These are phyloP conservation scores for Drosophila bunnanda DNA, from an alignment of 2,888 invertebrate species.

Conservation along the genomic window DNA sequence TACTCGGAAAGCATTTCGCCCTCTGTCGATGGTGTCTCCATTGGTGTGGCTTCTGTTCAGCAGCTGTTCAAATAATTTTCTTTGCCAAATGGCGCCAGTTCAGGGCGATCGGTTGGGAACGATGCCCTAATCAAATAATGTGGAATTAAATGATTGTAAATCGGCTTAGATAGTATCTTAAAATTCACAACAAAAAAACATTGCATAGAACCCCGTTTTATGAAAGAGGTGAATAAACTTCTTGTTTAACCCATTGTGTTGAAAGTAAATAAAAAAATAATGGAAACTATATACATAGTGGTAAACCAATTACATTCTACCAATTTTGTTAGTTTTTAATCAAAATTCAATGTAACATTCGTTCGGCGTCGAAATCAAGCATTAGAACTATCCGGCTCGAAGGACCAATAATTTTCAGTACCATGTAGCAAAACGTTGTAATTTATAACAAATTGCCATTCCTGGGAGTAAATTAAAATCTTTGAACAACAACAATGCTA, in stretches of 20 bases:
- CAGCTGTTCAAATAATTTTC: conserved; percentile 62
- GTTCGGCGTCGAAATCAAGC: too few species aligned
- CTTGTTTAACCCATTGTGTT: background rate
- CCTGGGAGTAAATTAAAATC: too few species aligned
- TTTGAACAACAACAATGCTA: too few species aligned
- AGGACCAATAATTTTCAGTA: background rate
- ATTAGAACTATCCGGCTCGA: background rate
- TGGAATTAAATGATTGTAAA: conserved; percentile 4
- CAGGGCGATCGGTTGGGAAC: conserved; percentile 34
- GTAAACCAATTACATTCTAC: too few species aligned
- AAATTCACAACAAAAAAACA: background rate
- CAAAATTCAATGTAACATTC: too few species aligned
- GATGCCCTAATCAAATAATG: conserved; percentile 9
- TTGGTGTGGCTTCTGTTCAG: conserved; percentile 24
- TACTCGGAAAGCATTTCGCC: conserved; percentile 41
- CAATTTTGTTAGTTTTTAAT: too few species aligned
- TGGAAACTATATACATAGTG: too few species aligned
- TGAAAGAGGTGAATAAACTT: background rate
- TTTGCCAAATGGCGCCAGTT: conserved; percentile 54
- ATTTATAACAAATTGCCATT: too few species aligned
- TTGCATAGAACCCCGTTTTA: too few species aligned
- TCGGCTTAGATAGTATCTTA: background rate
- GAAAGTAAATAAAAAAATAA: too few species aligned
- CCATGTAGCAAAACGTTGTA: too few species aligned
- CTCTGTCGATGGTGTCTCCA: conserved; percentile 20